These are phyloP conservation scores for Genyomyrus donnyi DNA, from an alignment of 2,113 vertebrate species.

Conservation along the genomic window DNA sequence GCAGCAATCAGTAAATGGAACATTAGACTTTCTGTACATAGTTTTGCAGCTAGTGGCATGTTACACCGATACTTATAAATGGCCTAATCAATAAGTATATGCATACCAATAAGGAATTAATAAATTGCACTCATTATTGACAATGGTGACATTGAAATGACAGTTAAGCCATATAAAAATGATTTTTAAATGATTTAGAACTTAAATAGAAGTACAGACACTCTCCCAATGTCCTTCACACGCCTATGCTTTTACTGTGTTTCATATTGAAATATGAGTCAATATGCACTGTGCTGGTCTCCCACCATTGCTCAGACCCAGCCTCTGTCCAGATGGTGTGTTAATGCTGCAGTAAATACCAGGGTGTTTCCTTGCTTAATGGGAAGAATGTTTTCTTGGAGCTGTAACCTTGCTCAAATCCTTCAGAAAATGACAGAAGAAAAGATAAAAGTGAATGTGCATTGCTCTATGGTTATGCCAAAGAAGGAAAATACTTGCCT, in stretches of 20 bases:
- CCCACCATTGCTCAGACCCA: slow-evolving; percentile 50
- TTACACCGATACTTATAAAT: neutral
- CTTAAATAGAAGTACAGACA: neutral
- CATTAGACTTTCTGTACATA: neutral
- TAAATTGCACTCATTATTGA: neutral
- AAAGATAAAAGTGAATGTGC: slow-evolving; percentile 12
- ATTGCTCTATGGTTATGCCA: neutral
- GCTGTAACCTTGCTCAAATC: slow-evolving; percentile 55
- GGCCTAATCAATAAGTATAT: neutral
- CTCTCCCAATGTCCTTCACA: slow-evolving; percentile 52
- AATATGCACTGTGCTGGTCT: slow-evolving; percentile 47
- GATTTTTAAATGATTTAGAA: neutral
- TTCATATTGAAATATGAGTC: slow-evolving; percentile 59
- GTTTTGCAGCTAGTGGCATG: neutral
- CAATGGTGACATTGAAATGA: neutral
- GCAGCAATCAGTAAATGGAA: neutral
- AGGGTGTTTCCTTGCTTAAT: slow-evolving; percentile 66
- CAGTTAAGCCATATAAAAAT: neutral
- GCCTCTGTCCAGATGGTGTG: slow-evolving; percentile 62
- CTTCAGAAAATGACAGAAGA: slow-evolving; percentile 47
- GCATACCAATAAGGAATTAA: neutral
- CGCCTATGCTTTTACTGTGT: slow-evolving; percentile 41
- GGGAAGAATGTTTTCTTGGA: slow-evolving; percentile 41
- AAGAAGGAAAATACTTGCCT: neutral
- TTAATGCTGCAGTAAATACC: slow-evolving; percentile 59